Evolutionary conservation across 2,113 vertebrate genomes (phyloP).

Genomic region (Chiloscyllium plagiosum): DNA sequence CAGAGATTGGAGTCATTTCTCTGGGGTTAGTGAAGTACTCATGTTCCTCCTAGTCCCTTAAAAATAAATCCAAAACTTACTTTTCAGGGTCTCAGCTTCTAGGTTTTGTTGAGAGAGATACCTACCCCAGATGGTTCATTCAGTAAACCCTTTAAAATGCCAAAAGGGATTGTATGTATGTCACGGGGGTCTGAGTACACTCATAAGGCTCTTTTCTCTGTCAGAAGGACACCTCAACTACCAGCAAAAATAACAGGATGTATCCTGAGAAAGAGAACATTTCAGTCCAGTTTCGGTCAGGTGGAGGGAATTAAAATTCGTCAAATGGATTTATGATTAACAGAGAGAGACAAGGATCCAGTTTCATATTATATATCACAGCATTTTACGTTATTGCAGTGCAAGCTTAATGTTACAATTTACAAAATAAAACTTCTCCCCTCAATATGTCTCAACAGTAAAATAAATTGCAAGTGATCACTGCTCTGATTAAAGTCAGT

Average conservation of each 20-base stretch:
- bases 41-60: not conserved
- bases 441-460: not conserved
- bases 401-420: not conserved
- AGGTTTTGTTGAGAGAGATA: not conserved
- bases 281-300: not conserved
- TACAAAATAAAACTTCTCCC: not conserved
- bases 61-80: not conserved
- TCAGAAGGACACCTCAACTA: not conserved
- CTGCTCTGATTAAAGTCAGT: not conserved
- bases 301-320: not conserved
- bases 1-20: not conserved
- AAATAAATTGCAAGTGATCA: constrained; percentile 5
- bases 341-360: not conserved
- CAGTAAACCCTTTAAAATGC: not conserved
- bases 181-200: not conserved
- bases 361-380: not conserved
- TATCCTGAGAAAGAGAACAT: not conserved
- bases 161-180: not conserved
- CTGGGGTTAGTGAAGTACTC: not conserved
- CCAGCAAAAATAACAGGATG: not conserved
- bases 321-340: not conserved
- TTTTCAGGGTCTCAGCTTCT: not conserved
- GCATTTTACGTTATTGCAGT: not conserved
- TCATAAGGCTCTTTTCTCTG: not conserved
- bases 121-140: not conserved